These are phyloP conservation scores for Pogonomyrmex barbatus DNA, from an alignment of 1,140 invertebrate genomes.

Conservation along the genomic window DNA sequence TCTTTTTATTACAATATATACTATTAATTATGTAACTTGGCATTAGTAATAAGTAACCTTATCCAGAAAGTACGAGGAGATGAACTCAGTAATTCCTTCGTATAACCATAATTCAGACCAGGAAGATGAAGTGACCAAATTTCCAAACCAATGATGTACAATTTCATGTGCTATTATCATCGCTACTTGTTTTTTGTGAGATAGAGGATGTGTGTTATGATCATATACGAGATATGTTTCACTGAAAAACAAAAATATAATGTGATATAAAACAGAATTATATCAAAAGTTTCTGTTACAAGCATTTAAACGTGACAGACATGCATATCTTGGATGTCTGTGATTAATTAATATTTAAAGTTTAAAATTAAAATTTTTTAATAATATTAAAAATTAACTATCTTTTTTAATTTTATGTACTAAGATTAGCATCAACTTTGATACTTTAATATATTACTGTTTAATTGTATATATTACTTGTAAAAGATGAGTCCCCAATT, in stretches of 20 bases:
- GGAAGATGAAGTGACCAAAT: slow-evolving; percentile 2
- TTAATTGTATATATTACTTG: background rate
- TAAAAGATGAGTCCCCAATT: background rate
- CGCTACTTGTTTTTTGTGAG: background rate
- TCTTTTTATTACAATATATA: too few species aligned
- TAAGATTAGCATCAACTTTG: background rate
- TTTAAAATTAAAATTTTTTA: too few species aligned
- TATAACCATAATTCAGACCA: background rate
- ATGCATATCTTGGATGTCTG: too few species aligned
- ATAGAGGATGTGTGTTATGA: background rate
- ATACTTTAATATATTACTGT: background rate
- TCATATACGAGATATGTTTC: background rate
- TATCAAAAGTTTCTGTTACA: background rate
- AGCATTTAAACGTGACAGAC: background rate
- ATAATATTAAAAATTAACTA: too few species aligned
- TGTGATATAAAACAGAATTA: background rate
- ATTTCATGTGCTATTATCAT: background rate
- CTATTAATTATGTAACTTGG: too few species aligned
- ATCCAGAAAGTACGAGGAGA: background rate
- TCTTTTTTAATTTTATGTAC: too few species aligned
- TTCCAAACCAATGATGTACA: background rate
- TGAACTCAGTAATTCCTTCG: background rate
- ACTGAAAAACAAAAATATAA: background rate
- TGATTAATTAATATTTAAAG: too few species aligned
- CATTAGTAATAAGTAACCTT: background rate